phyloP scores from a whole-genome alignment of 2,113 vertebrate genomes.

The Morone chrysops region DNA sequence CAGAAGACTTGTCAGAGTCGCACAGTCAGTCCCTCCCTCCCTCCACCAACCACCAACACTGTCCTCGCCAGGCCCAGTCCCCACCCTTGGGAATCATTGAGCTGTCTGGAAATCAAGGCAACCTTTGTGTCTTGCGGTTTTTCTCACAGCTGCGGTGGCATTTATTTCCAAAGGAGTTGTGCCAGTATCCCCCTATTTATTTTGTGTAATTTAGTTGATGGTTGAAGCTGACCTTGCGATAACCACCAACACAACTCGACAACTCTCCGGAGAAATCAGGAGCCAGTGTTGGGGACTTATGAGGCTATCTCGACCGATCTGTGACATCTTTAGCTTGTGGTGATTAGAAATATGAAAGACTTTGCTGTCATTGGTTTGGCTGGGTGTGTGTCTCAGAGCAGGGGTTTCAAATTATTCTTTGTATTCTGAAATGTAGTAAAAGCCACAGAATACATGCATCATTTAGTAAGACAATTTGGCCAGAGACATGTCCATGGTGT shows the following conservation, averaged over 20 bases:
- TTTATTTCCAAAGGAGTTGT: slow-evolving; percentile 58
- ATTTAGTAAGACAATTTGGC: slow-evolving; percentile 33
- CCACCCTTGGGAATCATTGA: slow-evolving; percentile 61
- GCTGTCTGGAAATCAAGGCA: slow-evolving; percentile 73
- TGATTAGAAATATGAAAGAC: slow-evolving; percentile 50
- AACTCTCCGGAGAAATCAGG: slow-evolving; percentile 44
- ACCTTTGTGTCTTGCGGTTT: slow-evolving; percentile 68
- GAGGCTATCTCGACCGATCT: slow-evolving; percentile 35
- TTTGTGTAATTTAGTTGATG: slow-evolving; percentile 65
- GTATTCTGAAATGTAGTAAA: slow-evolving; percentile 36
- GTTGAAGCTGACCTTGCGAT: slow-evolving; percentile 54
- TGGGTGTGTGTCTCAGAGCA: slow-evolving; percentile 30
- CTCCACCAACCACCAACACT: slow-evolving; percentile 16
- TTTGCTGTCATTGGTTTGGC: slow-evolving; percentile 49
- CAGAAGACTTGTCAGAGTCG: slow-evolving; percentile 60
- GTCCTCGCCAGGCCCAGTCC: slow-evolving; percentile 52
- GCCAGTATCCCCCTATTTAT: slow-evolving; percentile 61
- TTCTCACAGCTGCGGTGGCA: slow-evolving; percentile 57
- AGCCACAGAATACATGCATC: slow-evolving; percentile 42
- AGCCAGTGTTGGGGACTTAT: slow-evolving; percentile 32
- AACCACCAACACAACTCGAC: slow-evolving; percentile 37
- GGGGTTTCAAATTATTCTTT: slow-evolving; percentile 44
- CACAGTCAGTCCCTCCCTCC: slow-evolving; percentile 14
- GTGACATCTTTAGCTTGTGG: slow-evolving; percentile 42
- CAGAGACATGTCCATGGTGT: slow-evolving; percentile 19